Percentiles rank a stretch among this genome's conserved stretches.
These are phyloP conservation scores for Cheilosia vulpina DNA, from an alignment of 2,888 invertebrate species.

Conservation along the genomic window DNA sequence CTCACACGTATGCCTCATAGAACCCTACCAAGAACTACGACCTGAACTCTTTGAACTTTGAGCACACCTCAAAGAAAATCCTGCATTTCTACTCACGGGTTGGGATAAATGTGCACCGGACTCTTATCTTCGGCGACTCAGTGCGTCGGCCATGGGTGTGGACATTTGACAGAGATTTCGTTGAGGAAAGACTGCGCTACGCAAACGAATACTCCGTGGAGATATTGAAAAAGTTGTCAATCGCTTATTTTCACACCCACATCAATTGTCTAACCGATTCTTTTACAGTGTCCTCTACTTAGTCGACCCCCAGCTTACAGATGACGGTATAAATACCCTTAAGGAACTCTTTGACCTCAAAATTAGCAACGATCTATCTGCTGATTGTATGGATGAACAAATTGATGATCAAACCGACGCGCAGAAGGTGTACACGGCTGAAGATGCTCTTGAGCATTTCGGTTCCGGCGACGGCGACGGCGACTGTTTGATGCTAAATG, in stretches of 20 bases:
- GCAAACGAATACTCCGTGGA: constrained; percentile 78
- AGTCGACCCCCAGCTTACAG: constrained; percentile 78
- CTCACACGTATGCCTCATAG: constrained; percentile 73
- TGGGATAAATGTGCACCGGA: constrained; percentile 78
- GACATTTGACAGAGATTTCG: constrained; percentile 79
- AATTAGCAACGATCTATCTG: constrained; percentile 26
- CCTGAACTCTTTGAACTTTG: constrained; percentile 78
- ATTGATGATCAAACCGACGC: constrained; percentile 14
- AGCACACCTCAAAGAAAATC: constrained; percentile 78
- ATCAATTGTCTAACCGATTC: background rate
- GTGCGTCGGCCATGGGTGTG: constrained; percentile 79
- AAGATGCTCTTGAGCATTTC: constrained; percentile 64
- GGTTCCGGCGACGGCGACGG: background rate
- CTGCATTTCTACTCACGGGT: constrained; percentile 78
- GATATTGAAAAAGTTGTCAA: constrained; percentile 79
- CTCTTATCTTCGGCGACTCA: constrained; percentile 78
- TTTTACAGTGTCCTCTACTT: constrained; percentile 78
- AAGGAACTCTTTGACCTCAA: constrained; percentile 75
- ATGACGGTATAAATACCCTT: constrained; percentile 75
- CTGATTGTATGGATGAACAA: background rate
- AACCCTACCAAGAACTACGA: constrained; percentile 77
- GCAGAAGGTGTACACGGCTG: constrained; percentile 72
- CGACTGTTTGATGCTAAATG: constrained; percentile 47
- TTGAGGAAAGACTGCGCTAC: constrained; percentile 77
- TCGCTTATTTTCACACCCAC: background rate